Base-by-base conservation (phyloP, 2,888 invertebrate genomes). In the Dicranocentrus wangi region DNA sequence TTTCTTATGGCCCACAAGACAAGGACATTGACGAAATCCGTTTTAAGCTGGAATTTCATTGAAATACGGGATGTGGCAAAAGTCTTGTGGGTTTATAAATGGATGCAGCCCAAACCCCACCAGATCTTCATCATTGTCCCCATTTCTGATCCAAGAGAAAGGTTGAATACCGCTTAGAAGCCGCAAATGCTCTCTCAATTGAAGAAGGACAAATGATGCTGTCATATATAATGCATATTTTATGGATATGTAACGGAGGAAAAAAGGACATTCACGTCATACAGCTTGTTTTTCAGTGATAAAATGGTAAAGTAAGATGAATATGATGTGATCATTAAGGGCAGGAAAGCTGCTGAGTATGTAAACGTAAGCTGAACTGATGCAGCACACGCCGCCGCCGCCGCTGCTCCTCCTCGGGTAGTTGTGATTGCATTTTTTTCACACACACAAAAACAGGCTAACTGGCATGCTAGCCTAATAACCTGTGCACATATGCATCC, bases 121-220 rank as follows among this genome's bases (percentile, higher is more conserved):
- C 5, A 32, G 32, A 32, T 19, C 63, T 32, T 32, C 28, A 32
- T 63, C 63, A 63, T 63, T 32, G 63, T 63, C 63, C 63, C 32
- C 17, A 63, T 58, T 63, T 63, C 27, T 60, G 23, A 60, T 63
- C 28, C 21, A 19, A 19, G 28, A 32, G 63, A 25, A 58, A 58
- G 25, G 32, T 32, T 32, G 32, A 32, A 3, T 32, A 32, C 5
- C 32, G 32, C 32, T 32, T 32, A 32, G 32, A 47, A 47, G 47
- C 47, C 47, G 15, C 47, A 17, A 47, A 65, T 13, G 39, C 27
- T 23, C 72, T 60, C 55, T 69, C 66, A 76, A 76, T 76, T 76
- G 76, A 68, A 68, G 76, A 69, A 68, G 76, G 76, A 76, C 61
- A 76, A 76, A 76, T 76, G 75, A 65, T 55, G 61, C 60, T 76